Base-by-base conservation (phyloP, 2,113 vertebrate genomes). In the Sitta europaea region DNA sequence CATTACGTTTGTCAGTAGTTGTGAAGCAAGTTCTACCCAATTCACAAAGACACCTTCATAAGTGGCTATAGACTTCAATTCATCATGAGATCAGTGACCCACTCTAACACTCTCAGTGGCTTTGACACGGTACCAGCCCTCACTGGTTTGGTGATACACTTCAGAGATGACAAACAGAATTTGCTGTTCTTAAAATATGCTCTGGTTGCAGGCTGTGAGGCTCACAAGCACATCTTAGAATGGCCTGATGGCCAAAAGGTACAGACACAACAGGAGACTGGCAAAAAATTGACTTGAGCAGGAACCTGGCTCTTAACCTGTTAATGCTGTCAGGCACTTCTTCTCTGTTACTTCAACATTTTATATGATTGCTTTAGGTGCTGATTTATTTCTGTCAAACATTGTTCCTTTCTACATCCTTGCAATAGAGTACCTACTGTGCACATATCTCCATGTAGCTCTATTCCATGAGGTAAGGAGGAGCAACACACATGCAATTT, bases 401-500 rank as follows among this genome's bases (percentile, higher is more conserved):
- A 29, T 11, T 28, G 28, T 7, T 71, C 11, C 59, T 90, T 84
- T 66, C 43, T 6, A 21, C 6, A 29, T 35, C 17, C 23, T 15
- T 51, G 54, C 51, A 54, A n/a, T 21, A 8, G 66, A 71, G 27
- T 25, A 53, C 53, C 35, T 77, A 28, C n/a, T 5, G 7, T 4
- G 19, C n/a, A 22, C 0, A 0, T 12, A 14, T 43, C 31, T 80
- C 71, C 19, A 5, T 6, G 17, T 6, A 86, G 38, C 6, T 73
- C 51, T 71, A 21, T 33, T 55, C 51, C 10, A 18, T 36, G 62
- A 73, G 27, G 35, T 1, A 33, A 33, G n/a, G 6, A 59, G 20
- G 36, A 85, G 8, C 3, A 3, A 57, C 24, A 35, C 13, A 5
- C 7, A 2, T 11, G 18, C 7, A 57, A 8, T 35, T 65, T 1